A percentile compares a stretch with the other conserved stretches of the same genome.
These are phyloP conservation scores for Spea bombifrons DNA, from an alignment of 2,113 vertebrate genomes.

Conservation along the genomic window DNA sequence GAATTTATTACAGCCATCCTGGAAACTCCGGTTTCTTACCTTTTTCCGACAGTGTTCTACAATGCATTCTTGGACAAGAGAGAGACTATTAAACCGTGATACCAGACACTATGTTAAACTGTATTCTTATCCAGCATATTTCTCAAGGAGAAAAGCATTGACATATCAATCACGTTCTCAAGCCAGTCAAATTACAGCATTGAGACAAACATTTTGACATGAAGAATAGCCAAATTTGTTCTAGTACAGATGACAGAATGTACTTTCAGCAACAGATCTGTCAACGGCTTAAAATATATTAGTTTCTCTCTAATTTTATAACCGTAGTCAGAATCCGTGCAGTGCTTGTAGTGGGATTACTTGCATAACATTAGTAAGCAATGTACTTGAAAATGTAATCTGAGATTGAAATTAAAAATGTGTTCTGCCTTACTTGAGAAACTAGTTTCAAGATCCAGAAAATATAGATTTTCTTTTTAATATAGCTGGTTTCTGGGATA, in stretches of 20 bases:
- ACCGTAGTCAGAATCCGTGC: not conserved
- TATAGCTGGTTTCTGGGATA: constrained; percentile 4
- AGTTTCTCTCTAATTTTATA: constrained; percentile 27
- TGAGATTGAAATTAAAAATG: not conserved
- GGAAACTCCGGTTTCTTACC: too few relatives aligned
- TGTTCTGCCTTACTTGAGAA: not conserved
- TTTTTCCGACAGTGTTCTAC: not conserved
- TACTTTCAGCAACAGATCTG: constrained; percentile 33
- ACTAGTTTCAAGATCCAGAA: not conserved
- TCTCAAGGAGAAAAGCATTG: constrained; percentile 17
- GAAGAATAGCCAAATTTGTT: constrained; percentile 25
- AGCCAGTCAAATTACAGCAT: constrained; percentile 32
- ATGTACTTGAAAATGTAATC: constrained; percentile 9
- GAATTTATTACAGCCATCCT: too few relatives aligned
- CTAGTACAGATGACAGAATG: constrained; percentile 36
- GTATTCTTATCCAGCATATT: constrained; percentile 8
- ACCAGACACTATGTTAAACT: not conserved
- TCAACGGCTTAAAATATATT: constrained; percentile 35
- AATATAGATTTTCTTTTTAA: not conserved
- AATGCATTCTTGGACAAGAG: not conserved
- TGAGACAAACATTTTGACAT: constrained; percentile 31
- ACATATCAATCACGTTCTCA: constrained; percentile 26
- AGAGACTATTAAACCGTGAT: not conserved
- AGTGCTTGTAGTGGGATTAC: not conserved
- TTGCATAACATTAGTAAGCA: constrained; percentile 3